phyloP scores from a whole-genome alignment of 2,113 vertebrate species.

The Arvicanthis niloticus region DNA sequence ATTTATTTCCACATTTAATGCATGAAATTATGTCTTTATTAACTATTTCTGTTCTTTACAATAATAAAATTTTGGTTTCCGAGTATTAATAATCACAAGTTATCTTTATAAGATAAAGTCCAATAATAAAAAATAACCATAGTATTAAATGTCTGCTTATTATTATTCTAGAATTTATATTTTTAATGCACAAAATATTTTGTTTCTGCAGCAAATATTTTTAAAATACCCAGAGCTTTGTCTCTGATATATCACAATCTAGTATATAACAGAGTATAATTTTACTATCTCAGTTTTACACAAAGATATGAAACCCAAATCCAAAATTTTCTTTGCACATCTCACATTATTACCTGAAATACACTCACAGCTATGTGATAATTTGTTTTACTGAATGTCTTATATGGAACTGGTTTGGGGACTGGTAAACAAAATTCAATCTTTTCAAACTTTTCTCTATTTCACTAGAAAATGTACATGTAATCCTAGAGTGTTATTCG shows the following conservation, averaged over 20 bases:
- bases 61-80: neutral
- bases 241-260: neutral
- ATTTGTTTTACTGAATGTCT: neutral
- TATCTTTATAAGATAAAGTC: neutral
- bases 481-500: neutral
- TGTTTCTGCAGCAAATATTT: neutral
- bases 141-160: neutral
- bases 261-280: neutral
- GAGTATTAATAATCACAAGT: neutral
- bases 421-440: neutral
- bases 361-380: neutral
- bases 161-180: neutral
- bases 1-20: slow-evolving; percentile 10
- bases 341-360: slow-evolving; percentile 25
- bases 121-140: neutral
- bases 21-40: neutral
- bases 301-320: neutral
- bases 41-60: neutral
- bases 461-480: neutral
- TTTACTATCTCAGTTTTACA: neutral
- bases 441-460: neutral
- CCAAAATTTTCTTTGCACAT: neutral
- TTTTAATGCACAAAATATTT: neutral
- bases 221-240: slow-evolving; percentile 37
- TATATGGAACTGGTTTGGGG: neutral